Evolutionary conservation across 2,888 invertebrate species (phyloP), one percentile per base, ranked within the genome.

Genomic region (Lagria hirta): DNA sequence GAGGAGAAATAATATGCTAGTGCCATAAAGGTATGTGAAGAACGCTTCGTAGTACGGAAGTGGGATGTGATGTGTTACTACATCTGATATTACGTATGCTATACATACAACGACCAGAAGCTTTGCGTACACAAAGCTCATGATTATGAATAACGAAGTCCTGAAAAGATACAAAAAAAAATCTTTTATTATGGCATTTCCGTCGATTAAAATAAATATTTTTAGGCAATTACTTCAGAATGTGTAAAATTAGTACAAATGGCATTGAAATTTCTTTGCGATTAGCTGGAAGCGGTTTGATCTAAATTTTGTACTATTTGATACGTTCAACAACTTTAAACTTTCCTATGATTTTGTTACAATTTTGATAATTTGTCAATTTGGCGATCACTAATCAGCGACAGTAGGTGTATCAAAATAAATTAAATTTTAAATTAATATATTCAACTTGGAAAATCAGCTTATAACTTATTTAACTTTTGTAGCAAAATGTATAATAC

Each of bases 41-140:
- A 93, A 92, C 58, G 91, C 92, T 80, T 94, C 93, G 74, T 92
- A 94, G 77, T 92, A 94, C 73, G 88, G 87, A 52, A 90, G 82
- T 54, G 93, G 93, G 59, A 94, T 80, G 73, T 88, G 88, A 76
- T 91, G 88, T 57, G 93, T 93, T 68, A 92, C 88, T 65, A 93
- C 91, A 76, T 96, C 93, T 65, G 94, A 91, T 73, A 95, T 86
- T 63, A 95, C 92, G 73, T 94, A 91, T 52, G 93, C 92, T 70
- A 94, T 81, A 76, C 95, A 96, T 47, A 94, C 84, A 59, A 95
- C 92, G 59, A 95, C 87, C 72, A 95, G 77, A 51, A 95, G 84
- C 75, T 95, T 92, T 66, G 93, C 94, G 76, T 96, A 96, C 68
- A 95, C 88, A 76, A 93, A 90, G 75, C 95, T 95, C 79, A 93